Percentiles rank a stretch among this genome's conserved stretches.
Evolutionary conservation across 1,140 invertebrate species (phyloP).

Genomic region (Thalassaphorura encarpata): DNA sequence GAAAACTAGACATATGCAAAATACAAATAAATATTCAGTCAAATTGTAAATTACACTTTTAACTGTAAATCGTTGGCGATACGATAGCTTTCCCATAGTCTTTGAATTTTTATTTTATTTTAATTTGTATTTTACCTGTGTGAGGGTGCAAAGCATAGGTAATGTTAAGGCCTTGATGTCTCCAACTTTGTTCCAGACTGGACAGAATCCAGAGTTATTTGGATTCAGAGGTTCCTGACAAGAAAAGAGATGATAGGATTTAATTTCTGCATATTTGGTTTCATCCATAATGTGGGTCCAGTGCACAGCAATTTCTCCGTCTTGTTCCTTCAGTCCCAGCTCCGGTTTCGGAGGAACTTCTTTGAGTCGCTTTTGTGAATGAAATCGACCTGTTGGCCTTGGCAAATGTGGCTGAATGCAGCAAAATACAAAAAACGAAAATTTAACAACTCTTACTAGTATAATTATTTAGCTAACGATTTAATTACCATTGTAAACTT

Average conservation of each 20-base stretch:
- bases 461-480: no score
- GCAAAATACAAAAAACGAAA: no score
- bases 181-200: constrained; percentile 88
- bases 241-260: constrained; percentile 83
- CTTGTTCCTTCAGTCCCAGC: constrained; percentile 50
- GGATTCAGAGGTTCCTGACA: constrained; percentile 74
- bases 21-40: no score
- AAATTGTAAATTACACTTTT: no score
- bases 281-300: constrained; percentile 62
- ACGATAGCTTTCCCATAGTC: no score
- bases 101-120: no score
- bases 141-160: constrained; percentile 91
- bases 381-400: no score
- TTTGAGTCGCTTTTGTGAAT: no score
- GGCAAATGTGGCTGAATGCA: background rate
- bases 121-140: constrained; percentile 58
- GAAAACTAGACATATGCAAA: constrained; percentile 48
- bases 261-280: constrained; percentile 52
- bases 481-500: no score
- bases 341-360: constrained; percentile 56
- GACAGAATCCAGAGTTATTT: constrained; percentile 47
- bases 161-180: constrained; percentile 84
- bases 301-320: constrained; percentile 73
- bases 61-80: no score
- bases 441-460: no score